phyloP scores from a whole-genome alignment of 2,888 invertebrate species.

The Nephrotoma flavescens region DNA sequence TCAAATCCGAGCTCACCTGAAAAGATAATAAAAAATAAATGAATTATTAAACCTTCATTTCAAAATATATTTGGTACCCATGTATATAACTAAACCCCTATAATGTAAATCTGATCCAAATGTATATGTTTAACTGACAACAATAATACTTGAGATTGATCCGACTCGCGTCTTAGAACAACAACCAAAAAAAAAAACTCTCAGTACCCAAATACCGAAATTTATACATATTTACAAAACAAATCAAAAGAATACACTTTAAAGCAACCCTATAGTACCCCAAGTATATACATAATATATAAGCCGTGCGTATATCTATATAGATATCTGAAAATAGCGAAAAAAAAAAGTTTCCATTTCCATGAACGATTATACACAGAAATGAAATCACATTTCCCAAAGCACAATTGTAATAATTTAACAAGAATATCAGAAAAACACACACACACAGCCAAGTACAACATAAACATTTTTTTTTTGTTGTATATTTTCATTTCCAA shows the following conservation, averaged over 20 bases:
- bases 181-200: neutral
- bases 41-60: neutral
- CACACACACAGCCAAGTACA: neutral
- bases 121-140: neutral
- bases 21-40: neutral
- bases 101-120: neutral
- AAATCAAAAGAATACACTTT: neutral
- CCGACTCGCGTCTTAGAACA: neutral
- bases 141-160: neutral
- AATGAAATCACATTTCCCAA: neutral
- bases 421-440: neutral
- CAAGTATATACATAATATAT: neutral
- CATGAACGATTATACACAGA: neutral
- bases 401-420: neutral
- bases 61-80: neutral
- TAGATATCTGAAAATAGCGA: too few species aligned
- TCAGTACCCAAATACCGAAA: neutral
- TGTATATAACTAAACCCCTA: neutral
- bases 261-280: neutral
- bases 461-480: neutral
- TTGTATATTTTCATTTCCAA: neutral
- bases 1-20: neutral
- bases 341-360: neutral
- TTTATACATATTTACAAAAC: neutral
- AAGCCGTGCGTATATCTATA: too few species aligned